Base-by-base conservation (phyloP, 92 coral and sea anemone genomes). In the Diadumene lineata region DNA sequence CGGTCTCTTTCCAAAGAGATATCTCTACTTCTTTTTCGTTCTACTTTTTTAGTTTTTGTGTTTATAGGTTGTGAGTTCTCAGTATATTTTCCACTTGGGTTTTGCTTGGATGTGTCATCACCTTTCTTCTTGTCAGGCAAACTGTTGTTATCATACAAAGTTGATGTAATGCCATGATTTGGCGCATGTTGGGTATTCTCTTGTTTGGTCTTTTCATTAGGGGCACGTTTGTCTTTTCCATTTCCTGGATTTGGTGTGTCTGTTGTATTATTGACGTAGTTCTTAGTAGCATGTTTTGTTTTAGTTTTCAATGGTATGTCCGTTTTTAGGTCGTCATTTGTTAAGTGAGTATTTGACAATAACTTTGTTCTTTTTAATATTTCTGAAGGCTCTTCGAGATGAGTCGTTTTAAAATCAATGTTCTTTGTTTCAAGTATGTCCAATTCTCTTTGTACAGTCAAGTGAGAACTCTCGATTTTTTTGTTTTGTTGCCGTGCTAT, bases 1-100 rank as follows among this genome's bases (percentile, higher is more conserved):
- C 77, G 66, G 10, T 56, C 77, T 56, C 32, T 72, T 38, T 34
- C 77, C 19, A 19, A 57, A 16, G 77, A 72, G 26, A 22, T 27
- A 34, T 66, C 56, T 72, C 66, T 60, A 29, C 77, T 72, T 56
- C 51, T 33, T 15, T 56, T 72, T 22, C 66, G 7, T 0, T 61
- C 26, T n/a, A n/a, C n/a, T 26, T 26, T 32, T 53, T 13, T 11
- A 22, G 30, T 17, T 25, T 46, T 31, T 72, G 2, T n/a, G 21
- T 72, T 28, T 6, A 18, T 0, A 48, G 22, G 24, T 56, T 24
- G 21, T 56, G 22, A 10, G 23, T 72, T 56, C 21, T 27, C 11
- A 19, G 10, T 48, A 38, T 23, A 11, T 28, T 11, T 27, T 43
- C 24, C 29, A n/a, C 1, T 19, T 31, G 24, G 29, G 18, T 43